Conservation (phyloP, 2,113 vertebrate species). For the Spea bombifrons region DNA sequence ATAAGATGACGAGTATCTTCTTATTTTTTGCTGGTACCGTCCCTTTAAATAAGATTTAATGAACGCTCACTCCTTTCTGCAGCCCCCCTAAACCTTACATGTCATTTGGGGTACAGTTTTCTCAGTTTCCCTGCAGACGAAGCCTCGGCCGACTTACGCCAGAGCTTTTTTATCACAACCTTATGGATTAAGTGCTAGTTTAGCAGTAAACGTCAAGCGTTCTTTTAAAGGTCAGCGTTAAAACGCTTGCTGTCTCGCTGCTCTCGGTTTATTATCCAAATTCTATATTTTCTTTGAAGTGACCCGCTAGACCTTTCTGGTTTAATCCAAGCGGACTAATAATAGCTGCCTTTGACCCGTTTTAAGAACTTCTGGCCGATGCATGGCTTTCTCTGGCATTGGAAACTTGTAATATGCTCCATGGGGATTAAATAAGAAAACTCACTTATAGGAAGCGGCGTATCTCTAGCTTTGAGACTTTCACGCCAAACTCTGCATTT, state of each 20-base stretch:
- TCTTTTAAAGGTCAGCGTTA: slow-evolving; percentile 30
- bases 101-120: neutral
- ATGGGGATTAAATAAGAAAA: too few species aligned
- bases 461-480: too few species aligned
- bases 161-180: slow-evolving; percentile 5
- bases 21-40: too few species aligned
- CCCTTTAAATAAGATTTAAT: too few species aligned
- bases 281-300: slow-evolving; percentile 37
- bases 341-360: neutral
- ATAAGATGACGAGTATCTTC: too few species aligned
- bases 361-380: slow-evolving; percentile 23
- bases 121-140: neutral
- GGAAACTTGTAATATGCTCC: neutral
- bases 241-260: slow-evolving; percentile 25
- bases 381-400: neutral
- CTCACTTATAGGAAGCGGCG: too few species aligned
- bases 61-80: too few species aligned
- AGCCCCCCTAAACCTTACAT: too few species aligned
- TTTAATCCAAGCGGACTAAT: slow-evolving; percentile 21
- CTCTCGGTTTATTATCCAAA: slow-evolving; percentile 40
- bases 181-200: slow-evolving; percentile 32
- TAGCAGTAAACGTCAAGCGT: slow-evolving; percentile 28
- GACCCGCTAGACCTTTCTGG: slow-evolving; percentile 17
- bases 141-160: neutral
- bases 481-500: too few species aligned